These are phyloP conservation scores for Tauraco erythrolophus DNA, from an alignment of 2,113 vertebrate genomes.

Conservation along the genomic window DNA sequence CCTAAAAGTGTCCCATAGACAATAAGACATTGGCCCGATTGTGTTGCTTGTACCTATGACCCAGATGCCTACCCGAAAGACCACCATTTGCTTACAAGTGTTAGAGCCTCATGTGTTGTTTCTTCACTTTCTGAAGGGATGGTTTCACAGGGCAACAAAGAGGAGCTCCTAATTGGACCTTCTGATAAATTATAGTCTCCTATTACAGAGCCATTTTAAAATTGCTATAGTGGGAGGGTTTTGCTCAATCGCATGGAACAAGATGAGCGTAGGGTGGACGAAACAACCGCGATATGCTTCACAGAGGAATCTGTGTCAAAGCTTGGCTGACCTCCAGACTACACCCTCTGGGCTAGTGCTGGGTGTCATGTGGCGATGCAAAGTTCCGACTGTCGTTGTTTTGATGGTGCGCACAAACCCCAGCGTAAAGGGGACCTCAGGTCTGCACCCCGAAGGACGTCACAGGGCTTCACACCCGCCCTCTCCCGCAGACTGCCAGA, in stretches of 20 bases:
- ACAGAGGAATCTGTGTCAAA: background rate
- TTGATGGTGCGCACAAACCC: background rate
- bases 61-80: background rate
- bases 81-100: background rate
- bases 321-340: background rate
- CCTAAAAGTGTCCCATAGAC: constrained; percentile 22
- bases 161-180: background rate
- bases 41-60: background rate
- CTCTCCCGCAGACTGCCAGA: background rate
- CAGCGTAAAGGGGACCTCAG: background rate
- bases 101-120: background rate
- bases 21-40: background rate
- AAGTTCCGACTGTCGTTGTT: background rate
- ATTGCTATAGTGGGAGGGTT: background rate
- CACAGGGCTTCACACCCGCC: background rate
- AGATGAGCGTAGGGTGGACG: background rate
- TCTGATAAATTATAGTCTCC: constrained; percentile 4
- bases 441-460: background rate
- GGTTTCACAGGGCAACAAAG: background rate
- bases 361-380: background rate
- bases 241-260: background rate
- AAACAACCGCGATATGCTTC: background rate
- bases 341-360: background rate
- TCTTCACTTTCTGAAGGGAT: background rate
- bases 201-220: background rate